Evolutionary conservation across 2,113 vertebrate species (phyloP).

Genomic region (Mobula birostris): DNA sequence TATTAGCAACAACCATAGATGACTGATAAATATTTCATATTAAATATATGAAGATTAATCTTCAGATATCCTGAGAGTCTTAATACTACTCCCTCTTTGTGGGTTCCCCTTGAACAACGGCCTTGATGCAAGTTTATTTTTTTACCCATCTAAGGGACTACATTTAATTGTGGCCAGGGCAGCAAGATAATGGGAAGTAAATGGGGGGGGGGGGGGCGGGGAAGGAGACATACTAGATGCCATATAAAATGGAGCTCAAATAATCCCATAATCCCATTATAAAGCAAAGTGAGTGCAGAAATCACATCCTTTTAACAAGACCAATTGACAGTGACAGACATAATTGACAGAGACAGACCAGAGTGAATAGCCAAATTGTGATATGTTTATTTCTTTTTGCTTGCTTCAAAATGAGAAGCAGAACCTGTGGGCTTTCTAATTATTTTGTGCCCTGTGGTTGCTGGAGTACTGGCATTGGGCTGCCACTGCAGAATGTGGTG

Average conservation of each 20-base stretch:
- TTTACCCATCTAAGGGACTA: constrained; percentile 57
- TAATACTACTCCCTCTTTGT: constrained; percentile 63
- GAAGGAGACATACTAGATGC: constrained; percentile 43
- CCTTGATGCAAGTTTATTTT: constrained; percentile 57
- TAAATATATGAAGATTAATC: constrained; percentile 72
- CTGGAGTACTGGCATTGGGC: constrained; percentile 47
- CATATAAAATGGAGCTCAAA: constrained; percentile 48
- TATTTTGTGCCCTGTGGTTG: constrained; percentile 80
- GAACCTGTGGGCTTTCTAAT: constrained; percentile 75
- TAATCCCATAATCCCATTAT: no score
- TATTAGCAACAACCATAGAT: constrained; percentile 39
- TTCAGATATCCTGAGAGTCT: constrained; percentile 62
- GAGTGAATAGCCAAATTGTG: constrained; percentile 68
- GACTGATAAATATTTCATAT: constrained; percentile 77
- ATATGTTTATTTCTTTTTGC: constrained; percentile 52
- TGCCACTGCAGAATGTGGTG: constrained; percentile 55
- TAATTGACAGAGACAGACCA: constrained; percentile 73
- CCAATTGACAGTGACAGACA: constrained; percentile 49
- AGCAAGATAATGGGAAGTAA: constrained; percentile 63
- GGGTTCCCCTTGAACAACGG: constrained; percentile 69
- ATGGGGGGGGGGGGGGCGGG: constrained; percentile 41
- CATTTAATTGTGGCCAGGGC: constrained; percentile 65
- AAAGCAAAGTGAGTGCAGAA: background rate
- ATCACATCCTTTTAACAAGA: constrained; percentile 49
- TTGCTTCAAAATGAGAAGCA: constrained; percentile 65